A percentile compares a stretch with the other conserved stretches of the same genome.
Evolutionary conservation across 2,113 vertebrate genomes (phyloP).

Genomic region (Uria aalge): DNA sequence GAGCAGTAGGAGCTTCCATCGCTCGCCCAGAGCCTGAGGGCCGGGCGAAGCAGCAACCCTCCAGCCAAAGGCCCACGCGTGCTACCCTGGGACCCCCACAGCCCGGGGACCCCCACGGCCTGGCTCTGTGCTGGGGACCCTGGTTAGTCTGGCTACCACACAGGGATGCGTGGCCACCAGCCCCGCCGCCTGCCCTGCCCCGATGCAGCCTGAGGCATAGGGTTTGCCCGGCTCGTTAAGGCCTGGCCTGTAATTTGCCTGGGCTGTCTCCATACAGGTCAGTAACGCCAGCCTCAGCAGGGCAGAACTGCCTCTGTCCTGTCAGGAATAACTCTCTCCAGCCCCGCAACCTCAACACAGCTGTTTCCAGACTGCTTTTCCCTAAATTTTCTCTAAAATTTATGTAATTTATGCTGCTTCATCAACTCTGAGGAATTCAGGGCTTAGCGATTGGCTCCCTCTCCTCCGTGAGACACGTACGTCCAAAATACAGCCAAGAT

Average conservation of each 20-base stretch:
- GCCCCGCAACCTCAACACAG: not conserved
- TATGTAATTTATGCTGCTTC: not conserved
- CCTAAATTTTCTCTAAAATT: not conserved
- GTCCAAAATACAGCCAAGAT: not conserved
- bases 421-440: not conserved
- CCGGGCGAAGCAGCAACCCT: not conserved
- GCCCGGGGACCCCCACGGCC: not conserved
- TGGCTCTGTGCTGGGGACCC: not conserved
- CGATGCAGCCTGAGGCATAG: rapidly evolving
- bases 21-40: not conserved
- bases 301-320: not conserved
- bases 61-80: rapidly evolving
- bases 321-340: not conserved
- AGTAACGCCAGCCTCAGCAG: not conserved
- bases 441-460: not conserved
- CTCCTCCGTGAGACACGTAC: not conserved
- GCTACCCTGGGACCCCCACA: not conserved
- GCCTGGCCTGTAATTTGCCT: not conserved
- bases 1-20: not conserved
- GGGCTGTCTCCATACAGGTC: not conserved
- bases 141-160: not conserved
- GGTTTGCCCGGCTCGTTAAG: not conserved
- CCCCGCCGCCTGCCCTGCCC: not conserved
- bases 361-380: not conserved
- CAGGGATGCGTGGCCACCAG: not conserved